Evolutionary conservation across 2,113 vertebrate species (phyloP), one percentile per base, ranked within the genome.

Genomic region (Corapipo altera): DNA sequence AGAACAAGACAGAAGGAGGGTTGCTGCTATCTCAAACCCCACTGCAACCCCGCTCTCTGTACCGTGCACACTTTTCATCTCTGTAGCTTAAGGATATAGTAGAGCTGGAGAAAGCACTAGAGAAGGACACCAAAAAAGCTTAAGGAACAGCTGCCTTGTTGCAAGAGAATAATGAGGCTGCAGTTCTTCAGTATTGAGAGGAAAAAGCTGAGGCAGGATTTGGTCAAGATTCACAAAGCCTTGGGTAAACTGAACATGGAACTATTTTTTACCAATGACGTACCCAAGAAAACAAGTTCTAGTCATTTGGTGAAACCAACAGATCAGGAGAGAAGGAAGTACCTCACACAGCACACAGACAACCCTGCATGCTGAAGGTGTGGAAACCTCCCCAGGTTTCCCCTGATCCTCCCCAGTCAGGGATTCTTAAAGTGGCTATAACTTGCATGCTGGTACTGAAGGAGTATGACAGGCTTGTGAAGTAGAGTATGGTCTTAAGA

Each of bases 261-360:
- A 58, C 22, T 49, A 12, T 2, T 79, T 81, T 79, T 37, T 48
- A 65, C 19, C 67, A 58, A 3, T 37, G 20, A 80, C 0, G 0
- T 26, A 52, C 2, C 37, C 33, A 52, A 71, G 62, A 44, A 75
- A 64, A 69, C 15, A 72, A 86, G 62, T 69, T 72, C n/a, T 52
- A 22, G 69, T 49, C 43, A 74, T 24, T 10, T 28, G 27, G 44
- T 69, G 33, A 91, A 82, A 59, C n/a, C 35, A 86, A 64, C 8
- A 74, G 43, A 75, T 43, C 1, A 87, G 41, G 27, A 59, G 1
- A 71, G 26, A 78, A 92, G 10, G 48, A 74, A 76, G 15, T 32
- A 48, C 21, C 39, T 94, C 10, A 2, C 24, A 39, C 14, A 87
- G 39, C 65, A 33, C 0, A 9, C 2, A 62, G 28, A 28, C 43